Percentiles rank a stretch among this genome's conserved stretches.
Conservation (phyloP, 2,888 invertebrate species). For the Periphyllus acericola region DNA sequence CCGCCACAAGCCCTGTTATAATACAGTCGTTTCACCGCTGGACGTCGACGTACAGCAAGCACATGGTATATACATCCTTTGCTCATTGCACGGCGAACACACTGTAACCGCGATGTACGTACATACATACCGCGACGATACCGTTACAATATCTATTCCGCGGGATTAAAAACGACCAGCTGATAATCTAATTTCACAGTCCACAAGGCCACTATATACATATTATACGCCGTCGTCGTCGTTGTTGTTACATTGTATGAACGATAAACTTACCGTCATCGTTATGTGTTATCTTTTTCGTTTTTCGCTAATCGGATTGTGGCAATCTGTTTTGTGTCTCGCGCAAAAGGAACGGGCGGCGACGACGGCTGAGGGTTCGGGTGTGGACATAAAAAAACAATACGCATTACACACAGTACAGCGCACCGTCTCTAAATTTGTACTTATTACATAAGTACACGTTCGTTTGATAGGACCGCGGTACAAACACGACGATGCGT, state of each 20-base stretch:
- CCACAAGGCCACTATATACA: conserved; percentile 12
- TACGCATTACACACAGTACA: not conserved
- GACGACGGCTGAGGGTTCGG: not conserved
- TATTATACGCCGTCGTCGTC: not conserved
- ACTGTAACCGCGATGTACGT: too few relatives aligned
- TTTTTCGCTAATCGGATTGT: conserved; percentile 40
- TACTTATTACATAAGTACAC: not conserved
- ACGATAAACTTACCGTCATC: not conserved
- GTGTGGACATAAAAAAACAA: not conserved
- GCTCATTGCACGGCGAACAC: too few relatives aligned
- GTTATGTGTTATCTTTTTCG: conserved; percentile 3
- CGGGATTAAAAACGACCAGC: not conserved
- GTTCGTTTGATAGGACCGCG: not conserved
- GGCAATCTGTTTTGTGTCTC: conserved; percentile 15
- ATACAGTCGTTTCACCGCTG: too few relatives aligned
- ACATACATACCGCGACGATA: too few relatives aligned
- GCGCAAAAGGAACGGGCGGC: not conserved
- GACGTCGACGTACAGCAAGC: too few relatives aligned
- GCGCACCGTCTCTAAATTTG: not conserved
- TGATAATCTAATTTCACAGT: conserved; percentile 37
- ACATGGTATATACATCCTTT: too few relatives aligned
- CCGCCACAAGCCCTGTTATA: too few relatives aligned
- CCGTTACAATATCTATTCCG: not conserved
- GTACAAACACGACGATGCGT: not conserved
- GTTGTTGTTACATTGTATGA: not conserved